phyloP scores from a whole-genome alignment of 2,113 vertebrate genomes.

The Nibea albiflora region DNA sequence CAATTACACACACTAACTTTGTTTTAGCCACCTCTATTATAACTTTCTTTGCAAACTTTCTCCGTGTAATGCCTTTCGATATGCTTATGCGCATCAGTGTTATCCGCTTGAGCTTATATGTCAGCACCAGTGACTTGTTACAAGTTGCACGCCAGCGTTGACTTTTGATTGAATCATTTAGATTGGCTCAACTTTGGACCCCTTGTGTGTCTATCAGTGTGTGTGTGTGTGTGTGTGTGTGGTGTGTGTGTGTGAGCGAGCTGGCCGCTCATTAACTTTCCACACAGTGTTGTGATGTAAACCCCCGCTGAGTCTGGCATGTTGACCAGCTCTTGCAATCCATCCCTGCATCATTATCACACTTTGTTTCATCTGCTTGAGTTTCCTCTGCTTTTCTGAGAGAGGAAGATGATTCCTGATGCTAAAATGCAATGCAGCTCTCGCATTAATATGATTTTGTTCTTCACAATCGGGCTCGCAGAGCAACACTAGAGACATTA shows the following conservation, averaged over 20 bases:
- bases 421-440: constrained; percentile 10
- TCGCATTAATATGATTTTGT: not conserved
- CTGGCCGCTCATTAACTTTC: constrained; percentile 73
- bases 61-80: constrained; percentile 22
- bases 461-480: not conserved
- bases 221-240: constrained; percentile 10
- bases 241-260: constrained; percentile 20
- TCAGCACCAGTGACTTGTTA: constrained; percentile 48
- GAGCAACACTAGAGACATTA: not conserved
- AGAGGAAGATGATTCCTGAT: not conserved
- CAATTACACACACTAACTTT: constrained; percentile 15
- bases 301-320: constrained; percentile 72
- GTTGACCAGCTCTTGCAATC: constrained; percentile 65
- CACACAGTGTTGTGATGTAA: constrained; percentile 68
- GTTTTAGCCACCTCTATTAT: constrained; percentile 9
- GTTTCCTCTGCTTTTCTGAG: constrained; percentile 21
- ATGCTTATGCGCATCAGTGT: constrained; percentile 16
- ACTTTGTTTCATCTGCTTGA: constrained; percentile 51
- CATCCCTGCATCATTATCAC: constrained; percentile 65
- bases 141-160: constrained; percentile 58
- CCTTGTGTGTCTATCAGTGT: constrained; percentile 36
- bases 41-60: constrained; percentile 61
- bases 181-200: constrained; percentile 58
- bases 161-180: constrained; percentile 66
- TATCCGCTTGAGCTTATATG: constrained; percentile 3